Evolutionary conservation across 2,113 vertebrate genomes (phyloP), one percentile per base, ranked within the genome.

Genomic region (Melanotaenia duboulayi): DNA sequence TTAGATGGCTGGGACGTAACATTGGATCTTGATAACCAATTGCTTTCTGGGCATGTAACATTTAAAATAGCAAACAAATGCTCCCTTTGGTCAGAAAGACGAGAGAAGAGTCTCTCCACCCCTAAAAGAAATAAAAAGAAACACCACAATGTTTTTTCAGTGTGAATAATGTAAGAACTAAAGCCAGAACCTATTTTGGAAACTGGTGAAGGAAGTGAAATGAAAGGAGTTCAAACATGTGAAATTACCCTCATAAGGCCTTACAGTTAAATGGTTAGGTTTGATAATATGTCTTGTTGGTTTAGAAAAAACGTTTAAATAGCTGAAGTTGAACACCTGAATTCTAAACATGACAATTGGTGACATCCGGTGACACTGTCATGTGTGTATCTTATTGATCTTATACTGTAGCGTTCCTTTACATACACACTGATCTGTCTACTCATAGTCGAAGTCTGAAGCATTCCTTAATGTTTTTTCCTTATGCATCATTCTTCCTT

Each of bases 381-480:
- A 56, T 37, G 39, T 49, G 63, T 69, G 75, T 60, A 54, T 69
- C 39, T 32, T 22, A 35, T 12, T 28, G n/a, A 70, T 71, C 12
- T 60, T 50, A 65, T 35, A 40, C 4, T 9, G 14, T 51, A 63
- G 54, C 56, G 50, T 81, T 63, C 19, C 55, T 74, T 79, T 54
- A 71, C 50, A 71, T 49, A 40, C 44, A 65, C 24, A n/a, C 16
- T 37, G 17, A 1, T 46, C 57, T 70, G 37, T 74, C 20, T 35
- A 39, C 28, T 55, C 55, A 63, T 23, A 59, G 64, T 11, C 7
- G 75, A 74, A 56, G 61, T 77, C 75, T 81, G 49, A 48, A 54
- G 67, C 16, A 57, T 58, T 28, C 35, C 81, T 70, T 89, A 64
- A 82, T 82, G 76, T 80, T 42, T 78, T 85, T 80, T 83, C 76